phyloP scores from a whole-genome alignment of 1,140 invertebrate genomes.

The Lutraria rhynchaena region DNA sequence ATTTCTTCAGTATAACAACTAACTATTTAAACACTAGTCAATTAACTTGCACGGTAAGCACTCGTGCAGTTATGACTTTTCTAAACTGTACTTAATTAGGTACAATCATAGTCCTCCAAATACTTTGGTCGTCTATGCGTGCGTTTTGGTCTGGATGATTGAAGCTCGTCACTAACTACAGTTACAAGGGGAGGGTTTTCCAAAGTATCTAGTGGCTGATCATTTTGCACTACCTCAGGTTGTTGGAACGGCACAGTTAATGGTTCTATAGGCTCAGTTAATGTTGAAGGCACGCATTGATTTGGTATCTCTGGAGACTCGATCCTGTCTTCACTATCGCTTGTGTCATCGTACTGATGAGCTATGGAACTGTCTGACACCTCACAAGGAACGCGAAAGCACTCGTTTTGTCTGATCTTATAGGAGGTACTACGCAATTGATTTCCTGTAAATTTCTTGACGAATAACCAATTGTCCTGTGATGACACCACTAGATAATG shows the following conservation, averaged over 20 bases:
- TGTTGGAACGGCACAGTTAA: too few species aligned
- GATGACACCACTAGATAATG: conserved; percentile 45
- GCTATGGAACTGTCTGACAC: too few species aligned
- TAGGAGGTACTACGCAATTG: conserved; percentile 49
- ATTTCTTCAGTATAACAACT: too few species aligned
- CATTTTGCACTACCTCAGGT: neutral
- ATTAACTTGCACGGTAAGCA: too few species aligned
- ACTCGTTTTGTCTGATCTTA: conserved; percentile 44
- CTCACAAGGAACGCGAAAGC: conserved; percentile 31
- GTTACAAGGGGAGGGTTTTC: neutral
- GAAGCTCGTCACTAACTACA: neutral
- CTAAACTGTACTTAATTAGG: too few species aligned
- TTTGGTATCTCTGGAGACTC: neutral
- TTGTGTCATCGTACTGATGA: neutral
- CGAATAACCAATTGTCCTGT: conserved; percentile 45
- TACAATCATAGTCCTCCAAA: conserved; percentile 9
- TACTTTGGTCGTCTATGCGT: conserved; percentile 1
- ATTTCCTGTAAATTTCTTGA: conserved; percentile 54
- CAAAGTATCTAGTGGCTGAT: neutral
- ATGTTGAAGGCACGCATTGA: neutral
- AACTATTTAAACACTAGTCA: too few species aligned
- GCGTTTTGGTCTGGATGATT: neutral
- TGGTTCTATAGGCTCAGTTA: too few species aligned
- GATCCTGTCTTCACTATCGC: conserved; percentile 1
- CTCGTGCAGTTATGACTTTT: too few species aligned